phyloP scores from a whole-genome alignment of 2,797 vertebrate genomes.

The Sebastes aleutianus region DNA sequence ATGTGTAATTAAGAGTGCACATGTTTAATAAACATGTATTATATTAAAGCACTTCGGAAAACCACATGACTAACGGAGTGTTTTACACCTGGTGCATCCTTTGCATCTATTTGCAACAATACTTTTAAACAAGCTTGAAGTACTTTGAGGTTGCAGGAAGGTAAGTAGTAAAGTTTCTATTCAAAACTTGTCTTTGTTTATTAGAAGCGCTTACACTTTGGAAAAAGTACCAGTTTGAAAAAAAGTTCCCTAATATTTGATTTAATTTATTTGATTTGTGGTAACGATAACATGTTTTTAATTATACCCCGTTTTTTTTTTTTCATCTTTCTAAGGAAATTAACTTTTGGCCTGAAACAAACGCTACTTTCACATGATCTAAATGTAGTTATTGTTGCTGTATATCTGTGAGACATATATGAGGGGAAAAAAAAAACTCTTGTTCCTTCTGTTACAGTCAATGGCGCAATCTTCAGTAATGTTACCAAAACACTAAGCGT shows the following conservation, averaged over 20 bases:
- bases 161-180: not conserved
- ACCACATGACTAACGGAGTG: not conserved
- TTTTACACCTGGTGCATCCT: not conserved
- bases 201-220: not conserved
- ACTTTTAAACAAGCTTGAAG: not conserved
- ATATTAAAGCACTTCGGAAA: not conserved
- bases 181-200: not conserved
- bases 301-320: not conserved
- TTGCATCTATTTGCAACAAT: not conserved
- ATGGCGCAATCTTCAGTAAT: constrained; percentile 87
- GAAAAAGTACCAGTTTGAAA: not conserved
- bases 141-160: not conserved
- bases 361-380: not conserved
- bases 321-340: not conserved
- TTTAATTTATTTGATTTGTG: not conserved
- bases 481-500: constrained; percentile 88
- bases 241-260: not conserved
- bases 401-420: not conserved
- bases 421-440: not conserved
- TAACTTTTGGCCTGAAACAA: not conserved
- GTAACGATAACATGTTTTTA: not conserved
- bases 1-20: not conserved
- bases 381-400: not conserved
- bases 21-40: not conserved
- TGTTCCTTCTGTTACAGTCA: constrained; percentile 79